A percentile compares a stretch with the other conserved stretches of the same genome.
phyloP scores from a whole-genome alignment of 1,140 invertebrate genomes.

The Berghia stephanieae region DNA sequence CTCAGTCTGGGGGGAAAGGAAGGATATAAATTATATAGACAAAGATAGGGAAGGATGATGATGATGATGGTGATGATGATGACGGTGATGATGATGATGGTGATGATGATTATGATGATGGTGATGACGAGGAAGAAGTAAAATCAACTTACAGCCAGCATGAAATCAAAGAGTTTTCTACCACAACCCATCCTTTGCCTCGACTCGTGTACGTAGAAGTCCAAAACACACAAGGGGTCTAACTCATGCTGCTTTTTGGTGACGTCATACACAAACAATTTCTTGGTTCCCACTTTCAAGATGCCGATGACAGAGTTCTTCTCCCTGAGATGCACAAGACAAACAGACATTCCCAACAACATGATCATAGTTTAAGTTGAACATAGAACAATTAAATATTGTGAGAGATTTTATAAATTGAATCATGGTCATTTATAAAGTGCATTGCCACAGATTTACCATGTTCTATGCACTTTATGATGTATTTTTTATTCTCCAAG shows the following conservation, averaged over 20 bases:
- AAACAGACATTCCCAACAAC: constrained; percentile 1
- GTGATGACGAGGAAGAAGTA: background rate
- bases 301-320: constrained; percentile 59
- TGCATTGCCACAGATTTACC: background rate
- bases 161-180: constrained; percentile 62
- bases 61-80: too few species aligned
- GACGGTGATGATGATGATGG: background rate
- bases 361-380: background rate
- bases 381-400: background rate
- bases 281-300: constrained; percentile 64
- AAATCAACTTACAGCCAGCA: constrained; percentile 57
- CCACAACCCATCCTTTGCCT: constrained; percentile 65
- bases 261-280: constrained; percentile 65
- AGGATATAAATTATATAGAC: too few species aligned
- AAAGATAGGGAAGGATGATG: too few species aligned
- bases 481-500: too few species aligned
- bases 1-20: constrained; percentile 73
- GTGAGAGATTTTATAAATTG: background rate
- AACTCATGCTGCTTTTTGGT: constrained; percentile 60
- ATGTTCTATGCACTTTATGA: background rate
- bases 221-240: constrained; percentile 65
- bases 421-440: background rate
- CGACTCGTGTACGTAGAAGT: constrained; percentile 67
- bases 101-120: too few species aligned
- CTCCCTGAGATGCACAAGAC: constrained; percentile 55